A percentile compares a stretch with the other conserved stretches of the same genome.
phyloP scores from a whole-genome alignment of 1,140 invertebrate genomes.

The Cardiocondyla obscurior region DNA sequence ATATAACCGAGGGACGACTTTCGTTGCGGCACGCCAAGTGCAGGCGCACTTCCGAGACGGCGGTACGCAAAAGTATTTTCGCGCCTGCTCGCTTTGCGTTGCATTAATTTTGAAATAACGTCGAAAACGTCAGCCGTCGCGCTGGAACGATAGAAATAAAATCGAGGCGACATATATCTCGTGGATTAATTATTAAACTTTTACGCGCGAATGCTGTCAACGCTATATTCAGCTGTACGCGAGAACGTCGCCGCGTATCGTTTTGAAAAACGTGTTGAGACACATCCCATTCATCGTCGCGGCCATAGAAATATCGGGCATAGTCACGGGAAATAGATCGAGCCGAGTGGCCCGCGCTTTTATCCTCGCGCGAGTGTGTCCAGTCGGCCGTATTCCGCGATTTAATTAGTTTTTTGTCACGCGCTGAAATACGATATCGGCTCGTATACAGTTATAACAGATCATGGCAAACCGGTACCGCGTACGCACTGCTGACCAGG shows the following conservation, averaged over 20 bases:
- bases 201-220: too few species aligned
- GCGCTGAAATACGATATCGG: slow-evolving; percentile 22
- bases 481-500: neutral
- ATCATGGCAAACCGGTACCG: slow-evolving; percentile 63
- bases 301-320: neutral
- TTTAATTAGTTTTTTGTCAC: slow-evolving; percentile 68
- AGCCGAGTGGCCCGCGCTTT: neutral
- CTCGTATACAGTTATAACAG: slow-evolving; percentile 64
- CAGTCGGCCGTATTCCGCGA: slow-evolving; percentile 36
- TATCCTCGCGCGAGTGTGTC: slow-evolving; percentile 33
- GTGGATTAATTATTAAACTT: too few species aligned
- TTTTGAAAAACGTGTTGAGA: too few species aligned
- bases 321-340: slow-evolving; percentile 1
- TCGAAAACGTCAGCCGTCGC: too few species aligned
- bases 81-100: neutral
- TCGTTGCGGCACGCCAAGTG: neutral
- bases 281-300: neutral
- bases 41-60: neutral
- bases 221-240: too few species aligned
- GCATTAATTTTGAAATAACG: too few species aligned
- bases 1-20: neutral
- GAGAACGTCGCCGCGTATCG: too few species aligned
- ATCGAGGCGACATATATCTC: too few species aligned
- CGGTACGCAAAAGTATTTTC: neutral
- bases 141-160: too few species aligned